A percentile compares a stretch with the other conserved stretches of the same genome.
These are phyloP conservation scores for Napeogenes sylphis DNA, from an alignment of 2,888 invertebrate genomes.

Conservation along the genomic window DNA sequence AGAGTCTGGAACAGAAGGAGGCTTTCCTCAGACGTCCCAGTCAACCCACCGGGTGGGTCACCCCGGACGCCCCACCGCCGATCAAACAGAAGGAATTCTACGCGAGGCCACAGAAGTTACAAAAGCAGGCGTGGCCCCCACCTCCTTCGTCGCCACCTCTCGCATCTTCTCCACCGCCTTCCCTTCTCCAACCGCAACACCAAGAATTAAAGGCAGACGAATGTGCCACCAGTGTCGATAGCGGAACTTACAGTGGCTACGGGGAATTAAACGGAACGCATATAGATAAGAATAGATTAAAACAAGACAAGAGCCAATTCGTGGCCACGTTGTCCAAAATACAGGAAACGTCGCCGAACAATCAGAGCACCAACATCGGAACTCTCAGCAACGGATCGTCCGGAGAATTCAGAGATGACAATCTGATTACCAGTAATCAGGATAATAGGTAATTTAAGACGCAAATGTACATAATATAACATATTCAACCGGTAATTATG, in stretches of 20 bases:
- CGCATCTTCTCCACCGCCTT: slow-evolving; percentile 80
- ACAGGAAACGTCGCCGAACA: slow-evolving; percentile 77
- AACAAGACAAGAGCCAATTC: slow-evolving; percentile 72
- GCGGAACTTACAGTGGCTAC: slow-evolving; percentile 68
- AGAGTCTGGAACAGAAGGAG: slow-evolving; percentile 92
- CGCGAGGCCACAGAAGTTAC: slow-evolving; percentile 86
- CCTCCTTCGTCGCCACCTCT: slow-evolving; percentile 63
- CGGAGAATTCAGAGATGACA: slow-evolving; percentile 55
- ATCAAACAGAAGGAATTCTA: slow-evolving; percentile 85
- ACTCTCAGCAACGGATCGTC: slow-evolving; percentile 67
- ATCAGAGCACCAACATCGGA: slow-evolving; percentile 57
- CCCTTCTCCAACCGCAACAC: slow-evolving; percentile 43
- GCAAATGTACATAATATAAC: background rate
- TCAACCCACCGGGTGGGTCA: slow-evolving; percentile 80
- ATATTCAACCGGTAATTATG: too few species aligned
- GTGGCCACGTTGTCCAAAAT: slow-evolving; percentile 80
- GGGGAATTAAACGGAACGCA: slow-evolving; percentile 67
- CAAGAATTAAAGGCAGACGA: slow-evolving; percentile 64
- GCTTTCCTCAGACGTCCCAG: slow-evolving; percentile 89
- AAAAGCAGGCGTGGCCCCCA: slow-evolving; percentile 85
- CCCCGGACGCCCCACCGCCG: slow-evolving; percentile 68
- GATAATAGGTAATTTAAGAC: slow-evolving; percentile 62
- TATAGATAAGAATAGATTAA: slow-evolving; percentile 57
- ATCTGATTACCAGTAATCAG: slow-evolving; percentile 54
- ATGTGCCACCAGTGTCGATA: slow-evolving; percentile 68